These are phyloP conservation scores for Sepiola atlantica DNA, from an alignment of 2,888 invertebrate species.

Conservation along the genomic window DNA sequence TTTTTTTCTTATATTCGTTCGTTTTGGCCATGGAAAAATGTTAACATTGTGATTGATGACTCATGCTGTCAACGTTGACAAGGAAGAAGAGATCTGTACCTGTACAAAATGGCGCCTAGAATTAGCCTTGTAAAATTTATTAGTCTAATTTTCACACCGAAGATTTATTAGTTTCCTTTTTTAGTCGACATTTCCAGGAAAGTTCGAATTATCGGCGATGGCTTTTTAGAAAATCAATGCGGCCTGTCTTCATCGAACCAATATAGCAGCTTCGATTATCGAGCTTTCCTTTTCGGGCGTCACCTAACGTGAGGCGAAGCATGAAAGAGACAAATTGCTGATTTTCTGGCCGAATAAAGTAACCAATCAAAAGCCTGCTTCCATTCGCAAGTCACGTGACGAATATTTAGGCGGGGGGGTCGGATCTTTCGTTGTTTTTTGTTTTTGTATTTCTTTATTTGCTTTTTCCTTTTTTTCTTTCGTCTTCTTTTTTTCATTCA, in stretches of 20 bases:
- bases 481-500: background rate
- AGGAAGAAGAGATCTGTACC: too few species aligned
- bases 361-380: constrained; percentile 8
- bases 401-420: background rate
- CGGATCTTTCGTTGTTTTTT: background rate
- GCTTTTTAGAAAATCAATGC: background rate
- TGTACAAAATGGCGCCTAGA: background rate
- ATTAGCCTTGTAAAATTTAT: background rate
- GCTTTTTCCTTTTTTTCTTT: background rate
- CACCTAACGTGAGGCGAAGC: background rate
- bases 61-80: too few species aligned
- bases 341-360: background rate
- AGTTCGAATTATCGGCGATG: background rate
- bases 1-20: too few species aligned
- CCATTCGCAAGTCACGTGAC: background rate
- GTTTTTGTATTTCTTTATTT: background rate
- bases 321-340: constrained; percentile 9
- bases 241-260: background rate
- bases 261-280: constrained; percentile 6
- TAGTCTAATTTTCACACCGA: background rate
- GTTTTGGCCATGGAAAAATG: too few species aligned
- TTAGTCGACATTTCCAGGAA: background rate
- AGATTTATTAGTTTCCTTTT: background rate
- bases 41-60: too few species aligned
- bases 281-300: background rate